Evolutionary conservation across 2,888 invertebrate species (phyloP).

Genomic region (Macrosoma leucophasiata): DNA sequence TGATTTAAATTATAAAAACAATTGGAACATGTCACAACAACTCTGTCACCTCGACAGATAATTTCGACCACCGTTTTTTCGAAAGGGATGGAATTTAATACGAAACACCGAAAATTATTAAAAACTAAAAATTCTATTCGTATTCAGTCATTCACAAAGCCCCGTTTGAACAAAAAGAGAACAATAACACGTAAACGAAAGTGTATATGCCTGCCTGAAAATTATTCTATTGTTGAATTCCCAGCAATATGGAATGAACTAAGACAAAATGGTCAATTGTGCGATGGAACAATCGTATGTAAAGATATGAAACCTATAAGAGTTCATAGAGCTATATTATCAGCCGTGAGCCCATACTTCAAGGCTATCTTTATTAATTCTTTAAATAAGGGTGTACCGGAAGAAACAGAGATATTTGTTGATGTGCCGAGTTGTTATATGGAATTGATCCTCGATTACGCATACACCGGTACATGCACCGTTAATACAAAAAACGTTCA

Average conservation of each 20-base stretch:
- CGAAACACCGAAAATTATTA: conserved; percentile 73
- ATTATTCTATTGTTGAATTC: conserved; percentile 77
- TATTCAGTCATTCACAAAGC: conserved; percentile 59
- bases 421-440: conserved; percentile 77
- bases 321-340: conserved; percentile 82
- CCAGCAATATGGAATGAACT: conserved; percentile 82
- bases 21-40: conserved; percentile 50
- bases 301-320: conserved; percentile 77
- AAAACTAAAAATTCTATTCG: conserved; percentile 73
- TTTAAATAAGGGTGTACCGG: conserved; percentile 76
- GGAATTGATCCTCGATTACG: conserved; percentile 81
- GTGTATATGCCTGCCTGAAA: conserved; percentile 78
- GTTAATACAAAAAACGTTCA: conserved; percentile 82
- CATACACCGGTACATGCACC: conserved; percentile 81
- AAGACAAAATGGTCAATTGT: conserved; percentile 78
- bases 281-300: conserved; percentile 82
- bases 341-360: conserved; percentile 84
- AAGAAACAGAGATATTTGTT: conserved; percentile 77
- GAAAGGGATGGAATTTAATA: conserved; percentile 74
- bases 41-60: conserved; percentile 63
- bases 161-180: conserved; percentile 63
- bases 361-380: conserved; percentile 82
- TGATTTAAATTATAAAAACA: conserved; percentile 9
- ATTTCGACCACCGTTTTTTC: conserved; percentile 73
- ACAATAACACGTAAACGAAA: conserved; percentile 65